Evolutionary conservation across 2,113 vertebrate species (phyloP).

Genomic region (rabbit (Oryctolagus cuniculus)): DNA sequence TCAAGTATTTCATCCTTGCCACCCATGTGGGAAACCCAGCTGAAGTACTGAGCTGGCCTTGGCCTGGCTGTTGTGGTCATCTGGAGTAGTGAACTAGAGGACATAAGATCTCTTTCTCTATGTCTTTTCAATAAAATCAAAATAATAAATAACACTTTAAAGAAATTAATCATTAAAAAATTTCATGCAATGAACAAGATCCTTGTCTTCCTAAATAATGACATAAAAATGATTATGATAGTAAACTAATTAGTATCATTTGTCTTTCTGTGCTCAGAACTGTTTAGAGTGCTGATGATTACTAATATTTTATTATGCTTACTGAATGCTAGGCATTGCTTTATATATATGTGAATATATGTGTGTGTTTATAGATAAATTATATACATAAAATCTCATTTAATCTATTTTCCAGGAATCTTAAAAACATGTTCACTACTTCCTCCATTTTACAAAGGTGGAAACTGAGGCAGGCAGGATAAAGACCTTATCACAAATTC

Average conservation of each 20-base stretch:
- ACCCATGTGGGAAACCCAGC: no score
- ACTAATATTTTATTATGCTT: slow-evolving; percentile 40
- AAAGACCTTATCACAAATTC: background rate
- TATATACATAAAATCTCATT: background rate
- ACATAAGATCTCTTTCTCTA: no score
- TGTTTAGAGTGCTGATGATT: background rate
- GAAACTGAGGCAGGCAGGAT: background rate
- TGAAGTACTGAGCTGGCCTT: no score
- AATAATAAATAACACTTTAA: background rate
- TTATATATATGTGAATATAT: background rate
- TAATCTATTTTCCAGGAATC: background rate
- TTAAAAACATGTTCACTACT: background rate
- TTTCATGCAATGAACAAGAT: background rate
- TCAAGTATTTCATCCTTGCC: no score
- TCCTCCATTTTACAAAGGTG: background rate
- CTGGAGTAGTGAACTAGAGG: no score
- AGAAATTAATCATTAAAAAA: slow-evolving; percentile 2
- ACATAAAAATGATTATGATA: background rate
- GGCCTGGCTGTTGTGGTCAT: no score
- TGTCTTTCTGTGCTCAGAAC: background rate
- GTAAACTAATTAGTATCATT: background rate
- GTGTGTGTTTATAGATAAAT: no score
- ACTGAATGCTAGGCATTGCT: background rate
- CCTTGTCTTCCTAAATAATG: background rate
- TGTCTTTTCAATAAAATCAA: no score